A percentile compares a stretch with the other conserved stretches of the same genome.
phyloP scores from a whole-genome alignment of 2,113 vertebrate genomes.

The Kryptolebias marmoratus region DNA sequence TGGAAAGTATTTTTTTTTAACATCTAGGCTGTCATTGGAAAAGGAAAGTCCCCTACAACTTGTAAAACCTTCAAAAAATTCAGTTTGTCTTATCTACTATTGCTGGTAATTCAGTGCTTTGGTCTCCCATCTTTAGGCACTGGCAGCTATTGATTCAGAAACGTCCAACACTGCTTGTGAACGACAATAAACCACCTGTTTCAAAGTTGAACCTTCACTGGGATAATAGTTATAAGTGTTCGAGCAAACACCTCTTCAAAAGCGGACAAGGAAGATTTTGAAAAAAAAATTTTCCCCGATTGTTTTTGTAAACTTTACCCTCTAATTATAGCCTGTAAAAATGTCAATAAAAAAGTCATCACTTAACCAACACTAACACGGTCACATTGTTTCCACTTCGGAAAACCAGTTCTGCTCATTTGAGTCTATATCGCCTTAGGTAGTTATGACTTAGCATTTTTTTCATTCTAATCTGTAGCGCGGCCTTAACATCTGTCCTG shows the following conservation, averaged over 20 bases:
- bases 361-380: neutral
- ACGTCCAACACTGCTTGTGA: too few relatives aligned
- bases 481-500: conserved; percentile 19
- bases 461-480: conserved; percentile 1
- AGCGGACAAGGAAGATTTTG: neutral
- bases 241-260: neutral
- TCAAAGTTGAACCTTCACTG: too few relatives aligned
- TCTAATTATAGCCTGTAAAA: neutral
- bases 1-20: too few relatives aligned
- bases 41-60: too few relatives aligned
- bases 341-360: neutral
- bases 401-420: conserved; percentile 11
- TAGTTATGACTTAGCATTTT: conserved; percentile 15
- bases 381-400: conserved; percentile 30
- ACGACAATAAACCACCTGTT: too few relatives aligned
- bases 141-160: too few relatives aligned
- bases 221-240: neutral
- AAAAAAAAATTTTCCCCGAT: neutral
- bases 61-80: too few relatives aligned
- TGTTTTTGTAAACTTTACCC: neutral
- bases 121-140: too few relatives aligned
- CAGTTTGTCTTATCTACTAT: too few relatives aligned
- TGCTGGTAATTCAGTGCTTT: too few relatives aligned
- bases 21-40: too few relatives aligned
- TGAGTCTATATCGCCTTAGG: neutral